phyloP scores from a whole-genome alignment of 2,797 vertebrate genomes.

The Aeoliscus strigatus region DNA sequence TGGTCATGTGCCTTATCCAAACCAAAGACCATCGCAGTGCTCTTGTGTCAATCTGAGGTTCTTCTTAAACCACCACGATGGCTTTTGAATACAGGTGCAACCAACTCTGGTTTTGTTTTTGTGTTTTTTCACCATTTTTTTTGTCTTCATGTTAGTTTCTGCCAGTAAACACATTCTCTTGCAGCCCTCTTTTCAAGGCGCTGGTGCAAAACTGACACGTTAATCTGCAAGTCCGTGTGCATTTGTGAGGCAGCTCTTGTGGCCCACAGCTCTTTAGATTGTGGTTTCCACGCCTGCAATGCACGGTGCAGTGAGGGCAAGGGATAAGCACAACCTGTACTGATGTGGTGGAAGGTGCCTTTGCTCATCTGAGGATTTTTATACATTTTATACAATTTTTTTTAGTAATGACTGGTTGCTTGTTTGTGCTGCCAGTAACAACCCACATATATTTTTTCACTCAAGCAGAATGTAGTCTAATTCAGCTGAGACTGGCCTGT shows the following conservation, averaged over 20 bases:
- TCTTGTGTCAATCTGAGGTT: conserved; percentile 38
- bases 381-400: conserved; percentile 43
- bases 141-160: conserved; percentile 41
- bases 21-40: conserved; percentile 58
- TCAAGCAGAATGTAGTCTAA: conserved; percentile 25
- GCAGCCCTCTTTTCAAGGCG: conserved; percentile 22
- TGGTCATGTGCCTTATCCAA: conserved; percentile 63
- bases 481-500: conserved; percentile 34
- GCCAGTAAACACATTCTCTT: conserved; percentile 31
- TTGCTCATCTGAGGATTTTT: conserved; percentile 41
- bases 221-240: conserved; percentile 30
- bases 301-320: conserved; percentile 40
- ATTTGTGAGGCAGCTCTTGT: conserved; percentile 37
- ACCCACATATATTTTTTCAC: conserved; percentile 34
- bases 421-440: conserved; percentile 52
- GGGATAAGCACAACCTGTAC: conserved; percentile 41
- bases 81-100: conserved; percentile 21
- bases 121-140: conserved; percentile 15
- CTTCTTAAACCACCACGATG: conserved; percentile 18
- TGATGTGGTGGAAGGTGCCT: conserved; percentile 35
- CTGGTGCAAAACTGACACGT: conserved; percentile 58
- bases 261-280: conserved; percentile 45
- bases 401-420: conserved; percentile 30
- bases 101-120: conserved; percentile 36
- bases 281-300: conserved; percentile 56